A percentile compares a stretch with the other conserved stretches of the same genome.
phyloP scores from a whole-genome alignment of 2,888 invertebrate species.

The Tetragonisca angustula region DNA sequence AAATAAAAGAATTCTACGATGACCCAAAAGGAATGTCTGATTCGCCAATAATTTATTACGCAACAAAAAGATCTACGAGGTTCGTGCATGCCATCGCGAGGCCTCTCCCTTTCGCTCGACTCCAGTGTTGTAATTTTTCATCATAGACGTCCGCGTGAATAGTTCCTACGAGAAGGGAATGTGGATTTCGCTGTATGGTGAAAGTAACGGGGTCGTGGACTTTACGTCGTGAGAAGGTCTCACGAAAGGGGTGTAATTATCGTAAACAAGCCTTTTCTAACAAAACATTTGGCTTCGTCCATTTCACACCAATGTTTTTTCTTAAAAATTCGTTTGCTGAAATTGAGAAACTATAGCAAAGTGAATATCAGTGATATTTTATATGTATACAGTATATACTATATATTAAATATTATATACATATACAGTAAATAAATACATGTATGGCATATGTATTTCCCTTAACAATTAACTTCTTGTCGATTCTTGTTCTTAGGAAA shows the following conservation, averaged over 20 bases:
- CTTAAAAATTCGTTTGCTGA: neutral
- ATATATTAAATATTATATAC: too few relatives aligned
- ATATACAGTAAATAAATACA: too few relatives aligned
- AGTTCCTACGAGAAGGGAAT: constrained; percentile 26
- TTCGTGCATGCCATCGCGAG: constrained; percentile 23
- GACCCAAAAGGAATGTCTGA: constrained; percentile 37
- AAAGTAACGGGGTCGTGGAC: constrained; percentile 50
- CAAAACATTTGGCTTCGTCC: neutral
- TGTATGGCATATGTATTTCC: too few relatives aligned
- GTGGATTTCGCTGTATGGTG: constrained; percentile 23
- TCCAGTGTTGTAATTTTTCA: constrained; percentile 47
- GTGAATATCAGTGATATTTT: too few relatives aligned
- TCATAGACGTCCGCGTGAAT: constrained; percentile 28
- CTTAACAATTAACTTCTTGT: too few relatives aligned
- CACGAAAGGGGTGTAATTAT: constrained; percentile 32
- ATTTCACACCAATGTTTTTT: neutral
- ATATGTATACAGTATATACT: too few relatives aligned
- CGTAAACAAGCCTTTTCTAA: neutral
- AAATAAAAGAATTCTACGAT: constrained; percentile 4
- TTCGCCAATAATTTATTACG: constrained; percentile 13
- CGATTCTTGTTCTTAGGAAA: too few relatives aligned
- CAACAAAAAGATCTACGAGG: constrained; percentile 37
- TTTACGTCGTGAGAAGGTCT: constrained; percentile 33
- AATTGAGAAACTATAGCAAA: neutral
- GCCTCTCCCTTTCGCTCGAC: constrained; percentile 45